Evolutionary conservation across 2,888 invertebrate species (phyloP), one percentile per base, ranked within the genome.

Genomic region (Eurytoma adleriae): DNA sequence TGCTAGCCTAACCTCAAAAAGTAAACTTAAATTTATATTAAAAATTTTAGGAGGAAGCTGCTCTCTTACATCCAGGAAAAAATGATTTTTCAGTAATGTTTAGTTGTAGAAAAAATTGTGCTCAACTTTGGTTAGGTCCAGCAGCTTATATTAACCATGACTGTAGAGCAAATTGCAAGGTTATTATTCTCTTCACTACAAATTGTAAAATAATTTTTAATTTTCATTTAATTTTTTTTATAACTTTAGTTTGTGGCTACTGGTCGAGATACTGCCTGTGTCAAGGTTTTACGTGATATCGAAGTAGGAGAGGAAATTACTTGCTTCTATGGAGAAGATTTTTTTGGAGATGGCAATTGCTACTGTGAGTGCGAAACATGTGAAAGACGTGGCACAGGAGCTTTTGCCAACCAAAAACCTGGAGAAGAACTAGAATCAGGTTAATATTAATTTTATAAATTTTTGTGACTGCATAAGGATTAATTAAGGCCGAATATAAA

Each of bases 51-150:
- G 99, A 99, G 90, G 99, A 99, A 91, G 94, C 95, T 56, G 95
- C 96, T 85, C 92, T 99, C 61, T 92, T 99, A 78, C 96, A 96
- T 91, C 95, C 97, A 48, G 99, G 99, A 24, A 96, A 98, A 92
- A 99, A 99, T 93, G 99, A 99, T 91, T 99, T 99, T 92, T 99
- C 98, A 78, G 99, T 99, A 57, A 99, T 99, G 99, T 99, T 98
- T 91, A 99, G 99, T 88, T 98, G 98, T 91, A 94, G 99, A 81
- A 99, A 99, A 92, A 99, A 99, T 91, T 99, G 99, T 92, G 99
- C 99, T 40, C 99, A 99, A 90, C 93, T 99, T 7, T 99, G 99
- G 99, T 93, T 99, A 5, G 99, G 99, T 3, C 99, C 99, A 70
- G 99, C 99, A 3, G 99, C 99, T 18, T 99, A 98, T 89, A 99